Evolutionary conservation across 2,797 vertebrate genomes (phyloP), one percentile per base, ranked within the genome.

Genomic region (Myripristis murdjan): DNA sequence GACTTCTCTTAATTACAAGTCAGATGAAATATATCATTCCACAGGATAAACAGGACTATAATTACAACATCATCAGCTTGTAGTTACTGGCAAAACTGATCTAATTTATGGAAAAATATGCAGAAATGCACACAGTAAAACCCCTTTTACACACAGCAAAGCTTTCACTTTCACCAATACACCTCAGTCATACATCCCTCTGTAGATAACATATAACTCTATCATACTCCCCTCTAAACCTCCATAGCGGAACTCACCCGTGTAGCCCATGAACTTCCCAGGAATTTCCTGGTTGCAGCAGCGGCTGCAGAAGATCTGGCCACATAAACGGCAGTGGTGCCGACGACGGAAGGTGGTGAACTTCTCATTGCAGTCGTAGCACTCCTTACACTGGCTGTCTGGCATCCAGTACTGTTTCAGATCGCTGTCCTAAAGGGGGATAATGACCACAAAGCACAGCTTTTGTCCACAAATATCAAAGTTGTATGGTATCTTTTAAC

Each of bases 401-500:
- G 98, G 98, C 98, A 99, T 99, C 98, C 98, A 99, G 90, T 99
- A 99, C 79, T 99, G 98, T 91, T 99, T 99, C 91, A 99, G 91
- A 84, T 99, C 98, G 64, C 97, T 99, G 88, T 99, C 97, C 98
- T 99, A 60, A 1, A 75, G 74, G 4, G 44, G 6, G 2, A 48
- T 8, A 61, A 54, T 20, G 46, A 66, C 2, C 37, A 41, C 20
- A 59, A 39, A 2, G 10, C 33, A 47, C 22, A 4, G 44, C 2
- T 24, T 44, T 37, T 37, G 10, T 37, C 35, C 9, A 37, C 35
- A 37, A 35, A 11, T 33, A 35, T 35, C 35, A 62, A 16, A 18
- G 6, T 31, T 3, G 1, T 9, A 1, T 11, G 9, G 9, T 14
- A 48, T n/a, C 5, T n/a, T n/a, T 43, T 16, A 2, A 43, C 41